These are phyloP conservation scores for Tipula vernalis DNA, from an alignment of 2,888 invertebrate species.

Conservation along the genomic window DNA sequence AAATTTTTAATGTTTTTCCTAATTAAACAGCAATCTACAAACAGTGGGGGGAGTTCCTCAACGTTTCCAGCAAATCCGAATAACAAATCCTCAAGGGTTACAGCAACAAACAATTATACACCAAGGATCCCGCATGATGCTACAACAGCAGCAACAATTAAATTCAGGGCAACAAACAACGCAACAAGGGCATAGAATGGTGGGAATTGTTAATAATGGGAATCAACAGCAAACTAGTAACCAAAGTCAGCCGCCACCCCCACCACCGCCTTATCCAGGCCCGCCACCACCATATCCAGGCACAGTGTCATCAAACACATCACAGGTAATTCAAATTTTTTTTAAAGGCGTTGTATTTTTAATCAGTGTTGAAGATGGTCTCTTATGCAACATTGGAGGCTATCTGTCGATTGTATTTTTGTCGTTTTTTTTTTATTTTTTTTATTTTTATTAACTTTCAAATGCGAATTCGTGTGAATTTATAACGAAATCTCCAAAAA, in stretches of 20 bases:
- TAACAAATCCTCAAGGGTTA: constrained; percentile 10
- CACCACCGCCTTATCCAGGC: constrained; percentile 60
- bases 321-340: neutral
- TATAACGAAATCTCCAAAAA: neutral
- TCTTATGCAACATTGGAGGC: neutral
- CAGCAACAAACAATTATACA: constrained; percentile 10
- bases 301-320: neutral
- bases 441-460: neutral
- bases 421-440: neutral
- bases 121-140: constrained; percentile 9
- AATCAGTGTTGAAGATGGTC: neutral
- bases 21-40: neutral
- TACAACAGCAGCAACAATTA: constrained; percentile 15
- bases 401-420: neutral
- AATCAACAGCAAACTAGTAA: constrained; percentile 21
- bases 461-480: neutral
- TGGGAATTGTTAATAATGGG: neutral
- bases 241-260: constrained; percentile 42
- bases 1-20: neutral
- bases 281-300: constrained; percentile 56
- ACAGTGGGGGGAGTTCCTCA: constrained; percentile 12
- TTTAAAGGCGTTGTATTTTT: neutral
- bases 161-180: constrained; percentile 15
- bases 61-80: constrained; percentile 14
- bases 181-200: constrained; percentile 22